Evolutionary conservation across 2,888 invertebrate genomes (phyloP).

Genomic region (Lasioglossum pauxillum): DNA sequence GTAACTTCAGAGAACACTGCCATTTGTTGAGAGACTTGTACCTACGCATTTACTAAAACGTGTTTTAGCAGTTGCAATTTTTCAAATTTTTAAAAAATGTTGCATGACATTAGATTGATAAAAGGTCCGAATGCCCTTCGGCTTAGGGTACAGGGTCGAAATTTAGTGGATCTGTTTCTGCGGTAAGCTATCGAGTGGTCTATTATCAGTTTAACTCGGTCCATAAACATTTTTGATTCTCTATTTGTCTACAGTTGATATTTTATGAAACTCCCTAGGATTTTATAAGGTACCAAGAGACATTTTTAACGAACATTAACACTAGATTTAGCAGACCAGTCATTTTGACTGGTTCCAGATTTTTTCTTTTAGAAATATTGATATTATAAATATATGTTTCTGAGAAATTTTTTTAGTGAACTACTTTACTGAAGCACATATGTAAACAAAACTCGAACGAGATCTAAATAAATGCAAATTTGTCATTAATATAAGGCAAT

Average conservation of each 20-base stretch:
- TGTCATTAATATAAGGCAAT: too few relatives aligned
- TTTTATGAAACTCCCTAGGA: background rate
- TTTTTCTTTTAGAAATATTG: too few relatives aligned
- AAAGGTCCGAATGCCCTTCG: background rate
- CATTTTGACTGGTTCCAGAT: too few relatives aligned
- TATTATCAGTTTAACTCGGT: background rate
- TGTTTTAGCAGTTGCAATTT: background rate
- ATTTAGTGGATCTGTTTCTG: background rate
- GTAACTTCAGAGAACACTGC: conserved; percentile 33
- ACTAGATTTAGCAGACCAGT: too few relatives aligned
- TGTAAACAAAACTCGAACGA: too few relatives aligned
- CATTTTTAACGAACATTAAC: too few relatives aligned
- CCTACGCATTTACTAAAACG: background rate
- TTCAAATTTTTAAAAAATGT: background rate
- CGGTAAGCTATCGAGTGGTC: too few relatives aligned
- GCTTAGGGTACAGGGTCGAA: background rate
- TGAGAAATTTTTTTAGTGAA: too few relatives aligned
- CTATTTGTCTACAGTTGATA: background rate
- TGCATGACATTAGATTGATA: too few relatives aligned
- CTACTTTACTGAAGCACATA: too few relatives aligned
- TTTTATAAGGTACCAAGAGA: background rate
- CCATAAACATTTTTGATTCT: background rate
- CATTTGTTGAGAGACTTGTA: conserved; percentile 28
- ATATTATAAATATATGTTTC: too few relatives aligned
- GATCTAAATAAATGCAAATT: too few relatives aligned